phyloP scores from a whole-genome alignment of 2,113 vertebrate species.

The Scartelaos histophorus region DNA sequence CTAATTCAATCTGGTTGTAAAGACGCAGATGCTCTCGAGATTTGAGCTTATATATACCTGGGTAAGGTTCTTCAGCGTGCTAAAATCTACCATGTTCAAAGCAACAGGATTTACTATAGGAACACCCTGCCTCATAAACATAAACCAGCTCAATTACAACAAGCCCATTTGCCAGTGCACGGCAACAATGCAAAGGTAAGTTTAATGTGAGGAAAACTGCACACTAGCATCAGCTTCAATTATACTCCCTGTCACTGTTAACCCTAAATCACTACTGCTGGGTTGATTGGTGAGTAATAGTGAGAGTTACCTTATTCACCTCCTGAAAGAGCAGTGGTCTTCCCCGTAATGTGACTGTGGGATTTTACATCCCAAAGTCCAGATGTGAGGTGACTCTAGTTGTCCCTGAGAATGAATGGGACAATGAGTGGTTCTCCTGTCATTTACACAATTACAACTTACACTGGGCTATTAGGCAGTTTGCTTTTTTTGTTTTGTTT shows the following conservation, averaged over 20 bases:
- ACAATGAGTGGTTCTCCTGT: neutral
- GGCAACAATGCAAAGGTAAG: slow-evolving; percentile 27
- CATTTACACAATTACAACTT: neutral
- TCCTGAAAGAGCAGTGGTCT: neutral
- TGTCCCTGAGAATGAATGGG: neutral
- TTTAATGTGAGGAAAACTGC: slow-evolving; percentile 40
- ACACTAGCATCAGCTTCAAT: slow-evolving; percentile 56
- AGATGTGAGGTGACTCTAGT: neutral
- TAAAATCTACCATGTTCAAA: slow-evolving; percentile 41
- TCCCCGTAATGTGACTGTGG: neutral
- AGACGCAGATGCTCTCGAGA: slow-evolving; percentile 75
- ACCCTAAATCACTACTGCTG: slow-evolving; percentile 50
- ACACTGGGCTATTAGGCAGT: too few species aligned
- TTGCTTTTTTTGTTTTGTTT: too few species aligned
- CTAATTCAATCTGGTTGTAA: slow-evolving; percentile 80
- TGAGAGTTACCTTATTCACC: slow-evolving; percentile 37
- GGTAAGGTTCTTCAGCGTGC: slow-evolving; percentile 35
- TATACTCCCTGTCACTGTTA: slow-evolving; percentile 50
- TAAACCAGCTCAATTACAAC: slow-evolving; percentile 62
- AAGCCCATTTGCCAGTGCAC: slow-evolving; percentile 39
- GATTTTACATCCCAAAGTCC: neutral
- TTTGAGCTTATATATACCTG: slow-evolving; percentile 64
- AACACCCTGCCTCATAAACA: slow-evolving; percentile 65
- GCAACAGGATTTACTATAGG: slow-evolving; percentile 59
- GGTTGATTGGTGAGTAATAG: slow-evolving; percentile 31